Percentiles rank a stretch among this genome's conserved stretches.
Evolutionary conservation across 1,140 invertebrate genomes (phyloP).

Genomic region (Zaprionus gabonicus): DNA sequence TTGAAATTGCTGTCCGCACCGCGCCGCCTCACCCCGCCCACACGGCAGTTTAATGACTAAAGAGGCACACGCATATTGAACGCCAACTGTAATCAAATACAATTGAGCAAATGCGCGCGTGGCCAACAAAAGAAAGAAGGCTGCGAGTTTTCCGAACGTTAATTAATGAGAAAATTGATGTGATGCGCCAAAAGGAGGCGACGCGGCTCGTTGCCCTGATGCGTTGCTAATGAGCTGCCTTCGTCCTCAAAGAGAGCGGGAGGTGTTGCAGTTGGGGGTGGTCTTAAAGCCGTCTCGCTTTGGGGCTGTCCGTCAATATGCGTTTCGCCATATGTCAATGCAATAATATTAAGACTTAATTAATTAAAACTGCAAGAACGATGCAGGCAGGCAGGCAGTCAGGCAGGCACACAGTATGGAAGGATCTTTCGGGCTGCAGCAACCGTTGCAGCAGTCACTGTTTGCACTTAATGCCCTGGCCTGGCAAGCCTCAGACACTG

Average conservation of each 20-base stretch:
- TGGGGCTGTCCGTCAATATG: constrained; percentile 58
- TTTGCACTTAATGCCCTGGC: constrained; percentile 63
- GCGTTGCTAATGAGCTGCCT: constrained; percentile 66
- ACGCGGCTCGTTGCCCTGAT: constrained; percentile 24
- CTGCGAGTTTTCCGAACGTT: constrained; percentile 51
- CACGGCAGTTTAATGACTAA: constrained; percentile 62
- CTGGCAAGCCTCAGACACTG: constrained; percentile 23
- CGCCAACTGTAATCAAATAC: constrained; percentile 59
- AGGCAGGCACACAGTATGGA: not conserved
- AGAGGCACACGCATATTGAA: constrained; percentile 46
- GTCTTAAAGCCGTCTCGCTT: constrained; percentile 28
- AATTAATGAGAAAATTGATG: constrained; percentile 82
- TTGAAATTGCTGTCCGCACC: constrained; percentile 21
- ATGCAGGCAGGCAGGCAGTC: constrained; percentile 13
- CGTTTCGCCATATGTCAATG: constrained; percentile 75
- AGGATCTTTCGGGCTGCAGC: constrained; percentile 9
- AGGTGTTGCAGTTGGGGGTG: constrained; percentile 1
- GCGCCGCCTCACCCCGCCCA: no score
- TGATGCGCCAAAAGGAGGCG: constrained; percentile 29
- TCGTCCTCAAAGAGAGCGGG: not conserved
- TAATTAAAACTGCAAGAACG: constrained; percentile 73
- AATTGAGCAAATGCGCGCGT: constrained; percentile 47
- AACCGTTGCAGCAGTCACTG: constrained; percentile 37
- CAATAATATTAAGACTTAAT: constrained; percentile 82
- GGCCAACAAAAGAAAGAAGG: constrained; percentile 54